phyloP scores from a whole-genome alignment of 2,113 vertebrate genomes.

The Pterocles orientalis region DNA sequence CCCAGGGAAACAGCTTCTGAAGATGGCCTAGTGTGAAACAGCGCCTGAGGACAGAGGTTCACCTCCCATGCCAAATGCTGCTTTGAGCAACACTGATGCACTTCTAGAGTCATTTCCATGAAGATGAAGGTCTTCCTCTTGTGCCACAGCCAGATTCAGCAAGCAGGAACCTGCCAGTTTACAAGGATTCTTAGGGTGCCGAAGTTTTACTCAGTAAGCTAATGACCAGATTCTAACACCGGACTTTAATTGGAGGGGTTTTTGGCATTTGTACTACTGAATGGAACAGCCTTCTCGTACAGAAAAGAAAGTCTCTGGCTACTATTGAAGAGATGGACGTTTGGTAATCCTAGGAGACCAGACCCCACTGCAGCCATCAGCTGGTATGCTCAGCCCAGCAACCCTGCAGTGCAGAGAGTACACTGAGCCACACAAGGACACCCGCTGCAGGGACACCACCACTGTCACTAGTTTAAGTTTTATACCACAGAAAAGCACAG shows the following conservation, averaged over 20 bases:
- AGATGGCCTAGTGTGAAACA: neutral
- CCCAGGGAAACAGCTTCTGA: neutral
- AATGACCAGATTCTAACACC: neutral
- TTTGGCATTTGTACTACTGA: neutral
- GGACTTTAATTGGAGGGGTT: neutral
- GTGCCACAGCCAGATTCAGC: neutral
- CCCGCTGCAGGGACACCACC: neutral
- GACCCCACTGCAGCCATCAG: neutral
- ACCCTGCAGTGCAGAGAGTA: neutral
- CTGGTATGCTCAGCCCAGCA: neutral
- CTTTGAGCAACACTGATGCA: neutral
- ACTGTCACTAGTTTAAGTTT: neutral
- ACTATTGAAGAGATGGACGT: neutral
- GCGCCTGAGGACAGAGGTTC: neutral
- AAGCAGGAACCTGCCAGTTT: neutral
- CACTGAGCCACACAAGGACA: accelerated
- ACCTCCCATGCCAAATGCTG: neutral
- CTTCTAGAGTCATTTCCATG: neutral
- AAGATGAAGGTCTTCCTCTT: neutral
- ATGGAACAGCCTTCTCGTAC: neutral
- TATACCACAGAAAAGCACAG: neutral
- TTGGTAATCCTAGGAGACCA: neutral
- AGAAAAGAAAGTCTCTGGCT: neutral
- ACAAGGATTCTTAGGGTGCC: neutral
- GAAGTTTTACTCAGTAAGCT: neutral